phyloP scores from a whole-genome alignment of 1,140 invertebrate genomes.

The Harpegnathos saltator region DNA sequence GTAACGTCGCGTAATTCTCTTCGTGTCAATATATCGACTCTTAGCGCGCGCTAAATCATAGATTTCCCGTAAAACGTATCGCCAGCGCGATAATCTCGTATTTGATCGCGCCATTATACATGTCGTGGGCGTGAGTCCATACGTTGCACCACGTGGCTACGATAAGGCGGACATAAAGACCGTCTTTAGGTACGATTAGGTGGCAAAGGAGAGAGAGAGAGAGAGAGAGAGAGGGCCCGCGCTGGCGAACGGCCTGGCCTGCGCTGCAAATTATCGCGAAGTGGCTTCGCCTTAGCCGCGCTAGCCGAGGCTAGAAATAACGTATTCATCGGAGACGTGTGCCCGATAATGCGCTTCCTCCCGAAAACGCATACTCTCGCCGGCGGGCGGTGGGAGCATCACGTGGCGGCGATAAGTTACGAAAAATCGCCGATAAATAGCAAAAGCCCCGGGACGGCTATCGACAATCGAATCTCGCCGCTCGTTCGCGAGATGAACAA shows the following conservation, averaged over 20 bases:
- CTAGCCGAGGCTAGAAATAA: slow-evolving; percentile 22
- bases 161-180: slow-evolving; percentile 62
- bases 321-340: background rate
- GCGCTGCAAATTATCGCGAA: slow-evolving; percentile 44
- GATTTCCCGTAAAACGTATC: slow-evolving; percentile 53
- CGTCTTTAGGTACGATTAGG: slow-evolving; percentile 63
- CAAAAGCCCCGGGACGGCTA: background rate
- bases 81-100: slow-evolving; percentile 47
- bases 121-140: slow-evolving; percentile 51
- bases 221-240: slow-evolving; percentile 15
- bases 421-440: slow-evolving; percentile 2
- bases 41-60: slow-evolving; percentile 25
- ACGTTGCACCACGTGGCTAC: slow-evolving; percentile 42
- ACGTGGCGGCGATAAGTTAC: background rate
- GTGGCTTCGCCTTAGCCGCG: background rate
- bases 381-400: background rate
- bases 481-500: slow-evolving; percentile 9
- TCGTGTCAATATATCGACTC: slow-evolving; percentile 16
- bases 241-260: slow-evolving; percentile 24
- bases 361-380: background rate
- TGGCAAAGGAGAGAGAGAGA: slow-evolving; percentile 37
- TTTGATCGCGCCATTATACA: slow-evolving; percentile 41
- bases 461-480: slow-evolving; percentile 12
- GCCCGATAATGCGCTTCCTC: slow-evolving; percentile 19
- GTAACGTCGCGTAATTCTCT: no score